A percentile compares a stretch with the other conserved stretches of the same genome.
Evolutionary conservation across 2,888 invertebrate genomes (phyloP).

Genomic region (Plusia festucae): DNA sequence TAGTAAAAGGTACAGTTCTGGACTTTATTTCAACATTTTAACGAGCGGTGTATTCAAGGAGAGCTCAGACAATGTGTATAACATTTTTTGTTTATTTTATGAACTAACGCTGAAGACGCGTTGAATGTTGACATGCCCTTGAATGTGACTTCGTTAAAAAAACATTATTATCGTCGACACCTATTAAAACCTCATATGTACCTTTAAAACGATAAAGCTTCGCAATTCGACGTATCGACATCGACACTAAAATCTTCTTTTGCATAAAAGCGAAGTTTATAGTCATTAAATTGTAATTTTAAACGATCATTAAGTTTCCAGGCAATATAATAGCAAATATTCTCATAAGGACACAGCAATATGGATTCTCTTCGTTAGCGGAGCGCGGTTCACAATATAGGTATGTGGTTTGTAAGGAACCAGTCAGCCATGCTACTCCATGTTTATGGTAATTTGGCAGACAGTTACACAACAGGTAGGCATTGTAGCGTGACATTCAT

Average conservation of each 20-base stretch:
- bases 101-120: no score
- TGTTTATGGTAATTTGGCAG: conserved; percentile 53
- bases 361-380: conserved; percentile 19
- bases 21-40: background rate
- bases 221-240: no score
- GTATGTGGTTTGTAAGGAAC: conserved; percentile 23
- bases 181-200: no score
- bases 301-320: background rate
- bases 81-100: no score
- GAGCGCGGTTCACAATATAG: conserved; percentile 20
- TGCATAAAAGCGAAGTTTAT: background rate
- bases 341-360: background rate
- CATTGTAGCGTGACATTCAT: conserved; percentile 17
- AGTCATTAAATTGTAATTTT: background rate
- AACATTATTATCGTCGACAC: no score
- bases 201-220: no score
- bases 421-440: conserved; percentile 36
- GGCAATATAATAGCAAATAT: background rate
- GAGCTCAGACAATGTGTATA: no score
- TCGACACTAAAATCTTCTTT: background rate
- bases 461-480: conserved; percentile 49
- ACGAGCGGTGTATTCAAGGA: background rate
- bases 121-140: no score
- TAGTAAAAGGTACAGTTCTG: background rate
- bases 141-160: no score